Base-by-base conservation (phyloP, 2,888 invertebrate genomes). In the Cerceris rybyensis region DNA sequence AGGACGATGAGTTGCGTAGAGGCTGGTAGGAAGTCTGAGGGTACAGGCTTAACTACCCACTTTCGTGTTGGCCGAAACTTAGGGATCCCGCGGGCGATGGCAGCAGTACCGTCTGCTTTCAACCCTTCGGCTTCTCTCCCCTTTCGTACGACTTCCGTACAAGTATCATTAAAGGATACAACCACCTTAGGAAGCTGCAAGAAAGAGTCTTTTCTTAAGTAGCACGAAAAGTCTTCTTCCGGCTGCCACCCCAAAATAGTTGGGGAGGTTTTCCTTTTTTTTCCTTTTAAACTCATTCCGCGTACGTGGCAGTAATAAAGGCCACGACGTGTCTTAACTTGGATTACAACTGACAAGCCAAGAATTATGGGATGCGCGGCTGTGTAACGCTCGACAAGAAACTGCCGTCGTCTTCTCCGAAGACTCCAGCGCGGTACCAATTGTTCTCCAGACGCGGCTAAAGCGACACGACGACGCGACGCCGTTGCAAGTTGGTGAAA, bases 11-110 rank as follows among this genome's bases (percentile, higher is more conserved):
- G 78, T 77, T 57, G 76, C 64, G 65, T 75, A 39, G 68, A 67
- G 76, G 67, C 64, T 69, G 63, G 65, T 28, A 43, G 60, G 70
- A 54, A 58, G 79, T 59, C 58, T 60, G 65, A 75, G 70, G 65
- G 59, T 60, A 60, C 70, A 70, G 75, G 83, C 72, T 84, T 83
- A 85, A 81, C 83, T 84, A 84, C 73, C 75, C 80, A 81, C 78
- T 84, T 84, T 77, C 85, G 68, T 76, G 84, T 82, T 82, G 71
- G 67, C 60, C 52, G 77, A 80, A 76, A 83, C 78, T 81, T 86
- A 14, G 28, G 70, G 70, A 73, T 80, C 80, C 80, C 80, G 73
- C 77, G 83, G 75, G 77, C 75, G 77, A 55, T 70, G 65, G 68
- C 75, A 43, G 77, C 54, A 28, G 54, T 72, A 46, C 75, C 55